Conservation (phyloP, 2,797 vertebrate species). For the Morus bassanus region DNA sequence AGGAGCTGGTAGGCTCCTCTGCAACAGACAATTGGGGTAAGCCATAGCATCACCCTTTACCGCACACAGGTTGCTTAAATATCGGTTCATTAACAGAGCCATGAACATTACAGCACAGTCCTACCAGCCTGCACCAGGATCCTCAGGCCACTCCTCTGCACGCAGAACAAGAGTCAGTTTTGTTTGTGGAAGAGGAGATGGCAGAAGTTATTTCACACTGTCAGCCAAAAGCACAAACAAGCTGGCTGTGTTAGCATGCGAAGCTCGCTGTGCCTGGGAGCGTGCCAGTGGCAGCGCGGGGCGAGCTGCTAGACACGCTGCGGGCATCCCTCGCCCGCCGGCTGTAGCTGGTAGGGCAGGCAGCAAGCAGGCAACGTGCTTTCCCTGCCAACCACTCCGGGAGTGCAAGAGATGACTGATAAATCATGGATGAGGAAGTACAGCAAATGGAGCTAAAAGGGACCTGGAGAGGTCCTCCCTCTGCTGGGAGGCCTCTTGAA, state of each 20-base stretch:
- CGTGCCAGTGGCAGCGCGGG: neutral
- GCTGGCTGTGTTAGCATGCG: fast-evolving
- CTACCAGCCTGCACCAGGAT: neutral
- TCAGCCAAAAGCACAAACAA: neutral
- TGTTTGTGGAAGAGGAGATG: neutral
- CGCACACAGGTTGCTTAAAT: neutral
- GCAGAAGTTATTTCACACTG: neutral
- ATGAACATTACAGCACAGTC: neutral
- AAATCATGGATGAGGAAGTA: neutral
- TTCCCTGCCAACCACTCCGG: fast-evolving
- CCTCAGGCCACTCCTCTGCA: neutral
- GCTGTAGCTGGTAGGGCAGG: neutral
- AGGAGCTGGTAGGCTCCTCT: neutral
- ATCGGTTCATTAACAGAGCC: neutral
- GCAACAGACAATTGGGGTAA: neutral
- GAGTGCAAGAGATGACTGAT: neutral
- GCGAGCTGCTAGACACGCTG: neutral
- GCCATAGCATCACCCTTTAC: neutral
- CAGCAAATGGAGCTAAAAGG: neutral
- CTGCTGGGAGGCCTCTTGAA: fast-evolving
- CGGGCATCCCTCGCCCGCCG: neutral
- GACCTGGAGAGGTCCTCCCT: too few relatives aligned
- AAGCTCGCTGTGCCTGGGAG: neutral
- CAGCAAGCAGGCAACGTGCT: fast-evolving
- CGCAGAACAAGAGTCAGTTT: neutral